Base-by-base conservation (phyloP, 2,888 invertebrate genomes). In the Drosophila putrida region DNA sequence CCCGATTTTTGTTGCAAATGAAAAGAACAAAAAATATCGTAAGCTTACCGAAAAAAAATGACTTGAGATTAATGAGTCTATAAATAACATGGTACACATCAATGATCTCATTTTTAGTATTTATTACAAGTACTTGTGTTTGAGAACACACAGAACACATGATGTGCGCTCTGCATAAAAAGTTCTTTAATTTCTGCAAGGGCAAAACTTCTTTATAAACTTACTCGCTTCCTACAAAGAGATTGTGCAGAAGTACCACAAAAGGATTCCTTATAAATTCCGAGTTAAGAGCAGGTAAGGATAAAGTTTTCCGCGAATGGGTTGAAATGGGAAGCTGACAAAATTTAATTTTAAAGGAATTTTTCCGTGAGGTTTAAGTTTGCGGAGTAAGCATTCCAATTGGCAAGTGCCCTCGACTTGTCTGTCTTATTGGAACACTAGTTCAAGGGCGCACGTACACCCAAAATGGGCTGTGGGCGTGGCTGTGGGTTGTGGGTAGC, bases 61-160 rank as follows among this genome's bases (percentile, higher is more conserved):
- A 71, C 71, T 67, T 47, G 55, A 73, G 76, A 76, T 78, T 79
- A 76, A 78, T 78, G 80, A 70, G 72, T 62, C 78, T 65, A 78
- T 78, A 79, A 78, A 78, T 78, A 78, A 78, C 66, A 62, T 54
- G 66, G 70, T 49, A 41, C 62, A 66, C 66, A 65, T 77, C 75
- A 78, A 78, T 77, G 76, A 78, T 74, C 76, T 70, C 46, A 70
- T 66, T 71, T 71, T 49, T 25, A 33, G 33, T 50, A 58, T 78
- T 69, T 76, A 74, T 75, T 77, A 67, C 73, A 3, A 20, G 20
- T 33, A 8, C 28, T 28, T 44, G 73, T 72, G 73, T 68, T 72
- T 67, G 20, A 20, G 20, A 20, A 20, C 20, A 20, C 20, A 20
- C 20, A 20, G 20, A 72, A 54, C 77, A 77, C 63, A 25, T 31